phyloP scores from a whole-genome alignment of 2,797 vertebrate genomes.

The Setipinna tenuifilis region DNA sequence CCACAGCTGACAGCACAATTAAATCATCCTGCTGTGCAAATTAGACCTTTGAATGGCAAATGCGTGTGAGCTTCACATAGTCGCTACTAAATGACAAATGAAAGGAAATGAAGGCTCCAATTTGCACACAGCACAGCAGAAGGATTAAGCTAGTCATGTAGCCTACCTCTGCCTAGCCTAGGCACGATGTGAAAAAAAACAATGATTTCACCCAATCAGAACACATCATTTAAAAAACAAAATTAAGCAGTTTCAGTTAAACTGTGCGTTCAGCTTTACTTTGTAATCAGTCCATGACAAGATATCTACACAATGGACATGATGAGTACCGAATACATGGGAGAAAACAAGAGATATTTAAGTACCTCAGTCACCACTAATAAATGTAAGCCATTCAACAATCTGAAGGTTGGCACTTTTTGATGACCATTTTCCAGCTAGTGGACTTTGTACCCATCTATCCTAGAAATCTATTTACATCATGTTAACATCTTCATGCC shows the following conservation, averaged over 20 bases:
- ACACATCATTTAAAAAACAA: not conserved
- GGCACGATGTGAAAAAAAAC: not conserved
- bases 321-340: not conserved
- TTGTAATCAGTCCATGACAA: too few species aligned
- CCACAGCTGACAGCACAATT: conserved; percentile 44
- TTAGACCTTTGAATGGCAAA: conserved; percentile 54
- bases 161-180: not conserved
- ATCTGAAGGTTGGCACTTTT: not conserved
- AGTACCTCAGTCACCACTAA: not conserved
- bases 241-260: not conserved
- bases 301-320: not conserved
- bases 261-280: not conserved
- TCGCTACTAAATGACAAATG: conserved; percentile 52
- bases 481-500: not conserved
- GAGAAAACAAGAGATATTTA: too few species aligned
- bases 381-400: not conserved
- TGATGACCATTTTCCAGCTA: not conserved
- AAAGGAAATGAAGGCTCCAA: conserved; percentile 23
- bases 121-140: not conserved
- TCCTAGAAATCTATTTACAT: not conserved
- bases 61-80: conserved; percentile 37
- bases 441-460: not conserved
- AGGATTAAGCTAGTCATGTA: not conserved
- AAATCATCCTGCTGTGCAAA: conserved; percentile 48
- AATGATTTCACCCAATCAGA: not conserved